A percentile compares a stretch with the other conserved stretches of the same genome.
phyloP scores from a whole-genome alignment of 2,797 vertebrate species.

The Micropoecilia bifurca region DNA sequence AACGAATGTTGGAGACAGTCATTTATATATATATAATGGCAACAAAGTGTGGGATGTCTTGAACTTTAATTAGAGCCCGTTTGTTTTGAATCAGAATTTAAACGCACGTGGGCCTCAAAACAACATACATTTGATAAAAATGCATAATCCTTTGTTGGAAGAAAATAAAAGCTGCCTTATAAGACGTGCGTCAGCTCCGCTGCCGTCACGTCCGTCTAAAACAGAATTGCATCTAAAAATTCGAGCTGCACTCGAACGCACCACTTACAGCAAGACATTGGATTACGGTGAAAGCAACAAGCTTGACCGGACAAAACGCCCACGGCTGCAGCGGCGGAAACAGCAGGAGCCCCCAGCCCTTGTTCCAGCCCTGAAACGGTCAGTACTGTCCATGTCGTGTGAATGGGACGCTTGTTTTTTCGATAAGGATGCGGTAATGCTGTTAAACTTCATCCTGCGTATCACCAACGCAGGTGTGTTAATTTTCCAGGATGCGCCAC shows the following conservation, averaged over 20 bases:
- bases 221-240: not conserved
- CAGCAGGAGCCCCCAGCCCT: not conserved
- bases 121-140: not conserved
- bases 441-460: slow-evolving; percentile 50
- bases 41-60: not conserved
- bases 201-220: not conserved
- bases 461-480: slow-evolving; percentile 48
- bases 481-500: slow-evolving; percentile 40
- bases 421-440: not conserved
- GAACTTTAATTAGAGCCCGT: not conserved
- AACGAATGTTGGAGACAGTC: not conserved
- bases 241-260: slow-evolving; percentile 58
- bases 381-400: slow-evolving; percentile 17
- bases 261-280: slow-evolving; percentile 21
- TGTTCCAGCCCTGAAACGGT: slow-evolving; percentile 21
- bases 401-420: not conserved
- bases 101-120: not conserved
- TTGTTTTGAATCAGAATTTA: not conserved
- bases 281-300: slow-evolving; percentile 61
- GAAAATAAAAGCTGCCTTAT: not conserved
- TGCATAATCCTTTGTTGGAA: not conserved
- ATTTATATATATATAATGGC: not conserved
- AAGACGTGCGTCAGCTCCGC: not conserved
- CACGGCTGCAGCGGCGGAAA: slow-evolving; percentile 22
- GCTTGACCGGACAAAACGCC: slow-evolving; percentile 44